Base-by-base conservation (phyloP, 2,888 invertebrate genomes). In the Lasioglossum zephyrum region DNA sequence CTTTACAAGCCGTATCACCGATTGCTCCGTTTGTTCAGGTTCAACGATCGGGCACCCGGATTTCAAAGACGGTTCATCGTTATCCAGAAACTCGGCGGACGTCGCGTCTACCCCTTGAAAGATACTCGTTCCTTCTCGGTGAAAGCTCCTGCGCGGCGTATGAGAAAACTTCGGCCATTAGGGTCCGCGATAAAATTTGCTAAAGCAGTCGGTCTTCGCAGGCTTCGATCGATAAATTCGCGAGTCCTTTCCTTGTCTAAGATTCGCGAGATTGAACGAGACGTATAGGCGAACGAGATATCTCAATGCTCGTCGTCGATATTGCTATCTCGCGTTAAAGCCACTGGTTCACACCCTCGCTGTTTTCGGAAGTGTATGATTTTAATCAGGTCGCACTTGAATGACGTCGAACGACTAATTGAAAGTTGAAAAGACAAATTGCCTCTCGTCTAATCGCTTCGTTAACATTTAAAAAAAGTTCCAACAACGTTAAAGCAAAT, bases 11-110 rank as follows among this genome's bases (percentile, higher is more conserved):
- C 89, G 87, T 88, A 91, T 91, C 89, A 85, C 78, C 89, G 88
- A 91, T 91, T 90, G 90, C 88, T 90, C 88, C 89, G 89, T 91
- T 92, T 89, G 87, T 90, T 91, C 88, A 84, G 88, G 92, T 92
- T 93, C 91, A 89, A 90, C 88, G 91, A 89, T 92, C 91, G 89
- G 57, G 79, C 87, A 84, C 82, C 82, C 88, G 88, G 84, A 91
- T 88, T 89, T 84, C 83, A 41, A 89, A 85, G 78, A 78, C 82
- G 87, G 83, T 79, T 81, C 82, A 60, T 88, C 81, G 79, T 87
- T 88, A 82, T 88, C 73, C 82, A 81, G 82, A 77, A 89, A 77
- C 57, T 77, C 77, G 41, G 70, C 47, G 70, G 39, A 41, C 77
- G 41, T 60, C 78, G 53, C 57, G 31, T 79, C 77, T 76, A 36